Evolutionary conservation across 2,113 vertebrate species (phyloP).

Genomic region (Procavia capensis): DNA sequence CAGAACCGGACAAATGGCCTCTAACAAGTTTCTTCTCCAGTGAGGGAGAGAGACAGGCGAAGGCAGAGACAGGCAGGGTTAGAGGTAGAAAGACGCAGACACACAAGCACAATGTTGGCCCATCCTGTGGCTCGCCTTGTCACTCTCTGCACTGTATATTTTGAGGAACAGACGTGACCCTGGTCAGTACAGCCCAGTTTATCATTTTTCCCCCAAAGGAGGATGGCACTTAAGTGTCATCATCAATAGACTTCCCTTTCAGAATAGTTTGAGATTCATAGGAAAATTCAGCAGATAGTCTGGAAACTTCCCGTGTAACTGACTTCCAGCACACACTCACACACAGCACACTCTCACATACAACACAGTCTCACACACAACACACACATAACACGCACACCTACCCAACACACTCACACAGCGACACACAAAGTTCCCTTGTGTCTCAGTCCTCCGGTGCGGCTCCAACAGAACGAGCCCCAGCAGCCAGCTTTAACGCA

Average conservation of each 20-base stretch:
- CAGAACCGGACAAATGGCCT: too few relatives aligned
- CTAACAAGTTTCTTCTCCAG: not conserved
- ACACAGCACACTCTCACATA: not conserved
- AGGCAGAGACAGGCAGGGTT: too few relatives aligned
- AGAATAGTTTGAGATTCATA: not conserved
- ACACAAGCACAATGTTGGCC: rapidly evolving
- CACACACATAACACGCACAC: too few relatives aligned
- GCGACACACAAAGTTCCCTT: rapidly evolving
- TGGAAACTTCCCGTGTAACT: too few relatives aligned
- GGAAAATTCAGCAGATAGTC: not conserved
- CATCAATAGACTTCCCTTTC: not conserved
- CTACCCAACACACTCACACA: too few relatives aligned
- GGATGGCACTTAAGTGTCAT: not conserved
- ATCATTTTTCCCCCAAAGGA: not conserved
- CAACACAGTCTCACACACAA: too few relatives aligned
- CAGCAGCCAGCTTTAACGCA: too few relatives aligned
- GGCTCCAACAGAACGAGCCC: too few relatives aligned
- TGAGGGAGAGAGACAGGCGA: too few relatives aligned
- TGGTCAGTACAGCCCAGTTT: rapidly evolving
- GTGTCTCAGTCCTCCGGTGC: too few relatives aligned
- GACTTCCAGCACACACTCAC: not conserved
- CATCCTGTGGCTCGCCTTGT: not conserved
- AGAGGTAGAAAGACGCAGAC: too few relatives aligned
- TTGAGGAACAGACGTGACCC: too few relatives aligned
- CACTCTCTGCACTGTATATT: rapidly evolving